Evolutionary conservation across 2,113 vertebrate genomes (phyloP), one percentile per base, ranked within the genome.

Genomic region (Archilochus colubris): DNA sequence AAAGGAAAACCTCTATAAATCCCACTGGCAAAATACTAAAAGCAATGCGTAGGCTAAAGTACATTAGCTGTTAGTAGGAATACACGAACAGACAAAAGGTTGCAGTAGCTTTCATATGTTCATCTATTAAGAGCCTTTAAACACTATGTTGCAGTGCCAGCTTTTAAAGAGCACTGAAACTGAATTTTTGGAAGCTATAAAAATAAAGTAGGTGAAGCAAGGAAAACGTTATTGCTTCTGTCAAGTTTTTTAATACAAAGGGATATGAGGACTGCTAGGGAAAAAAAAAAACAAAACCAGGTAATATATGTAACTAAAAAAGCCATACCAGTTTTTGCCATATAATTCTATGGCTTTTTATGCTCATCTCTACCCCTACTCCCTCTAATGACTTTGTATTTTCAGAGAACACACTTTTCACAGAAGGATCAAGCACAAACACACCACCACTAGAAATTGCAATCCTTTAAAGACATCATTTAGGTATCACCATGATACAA

Each of bases 1-100:
- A 38, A 81, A 77, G 55, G 73, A 80, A 92, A 55, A 17, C 14
- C 44, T 46, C 31, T 80, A 30, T 48, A 91, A 96, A 86, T 68
- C 88, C 86, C 70, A 75, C 69, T 51, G 82, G 90, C 87, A 89
- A 92, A 93, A 93, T 31, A 87, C 73, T 90, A 82, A 95, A 96
- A 96, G 90, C 81, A 89, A 75, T 0, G 51, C 84, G 69, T 2
- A 91, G 54, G 50, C 76, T 75, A 1, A 68, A 91, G 79, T 86
- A 82, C 74, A 69, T 88, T 81, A 79, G 62, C 31, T 80, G 57
- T 69, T 55, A 79, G 75, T 2, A 44, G 50, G 79, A 92, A 91
- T 44, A 68, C 66, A 51, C 6, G 4, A 63, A 59, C 66, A 86
- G 53, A 96, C 54, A 94, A 91, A 95, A 83, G 85, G 79, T 23